Conservation (phyloP, 2,888 invertebrate genomes). For the Athripsodes cinereus region DNA sequence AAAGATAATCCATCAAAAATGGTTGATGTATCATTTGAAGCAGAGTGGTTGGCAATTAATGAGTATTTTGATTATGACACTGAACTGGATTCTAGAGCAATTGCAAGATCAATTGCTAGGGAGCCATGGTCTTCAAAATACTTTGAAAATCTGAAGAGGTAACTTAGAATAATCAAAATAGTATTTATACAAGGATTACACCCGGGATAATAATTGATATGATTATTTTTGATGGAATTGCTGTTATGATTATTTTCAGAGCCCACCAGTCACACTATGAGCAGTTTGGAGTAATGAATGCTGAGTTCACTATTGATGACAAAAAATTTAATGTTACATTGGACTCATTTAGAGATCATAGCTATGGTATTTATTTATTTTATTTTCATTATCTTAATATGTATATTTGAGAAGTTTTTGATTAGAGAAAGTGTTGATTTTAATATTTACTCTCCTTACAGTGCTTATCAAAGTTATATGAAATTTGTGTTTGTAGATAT, state of each 20-base stretch:
- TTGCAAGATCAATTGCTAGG: slow-evolving; percentile 67
- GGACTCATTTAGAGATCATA: slow-evolving; percentile 72
- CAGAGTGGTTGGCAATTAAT: slow-evolving; percentile 57
- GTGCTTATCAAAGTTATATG: too few relatives aligned
- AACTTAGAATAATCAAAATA: too few relatives aligned
- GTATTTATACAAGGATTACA: neutral
- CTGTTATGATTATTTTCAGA: too few relatives aligned
- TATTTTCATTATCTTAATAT: neutral
- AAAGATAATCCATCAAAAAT: slow-evolving; percentile 43
- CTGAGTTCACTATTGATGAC: slow-evolving; percentile 52
- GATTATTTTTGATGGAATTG: slow-evolving; percentile 6
- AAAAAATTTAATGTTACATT: slow-evolving; percentile 45
- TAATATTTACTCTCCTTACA: too few relatives aligned
- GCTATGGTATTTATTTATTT: slow-evolving; percentile 54
- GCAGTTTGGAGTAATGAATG: slow-evolving; percentile 64
- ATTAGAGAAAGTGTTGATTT: too few relatives aligned
- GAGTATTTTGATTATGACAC: slow-evolving; percentile 68
- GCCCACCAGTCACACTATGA: slow-evolving; percentile 80
- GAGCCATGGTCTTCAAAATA: slow-evolving; percentile 68
- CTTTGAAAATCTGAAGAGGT: slow-evolving; percentile 61
- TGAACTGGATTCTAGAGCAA: slow-evolving; percentile 57
- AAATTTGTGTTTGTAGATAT: too few relatives aligned
- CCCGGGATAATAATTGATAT: neutral
- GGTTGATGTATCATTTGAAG: slow-evolving; percentile 54
- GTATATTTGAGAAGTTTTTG: too few relatives aligned